A percentile compares a stretch with the other conserved stretches of the same genome.
These are phyloP conservation scores for Porites divaricata DNA, from an alignment of 92 coral and sea anemone species.

Conservation along the genomic window DNA sequence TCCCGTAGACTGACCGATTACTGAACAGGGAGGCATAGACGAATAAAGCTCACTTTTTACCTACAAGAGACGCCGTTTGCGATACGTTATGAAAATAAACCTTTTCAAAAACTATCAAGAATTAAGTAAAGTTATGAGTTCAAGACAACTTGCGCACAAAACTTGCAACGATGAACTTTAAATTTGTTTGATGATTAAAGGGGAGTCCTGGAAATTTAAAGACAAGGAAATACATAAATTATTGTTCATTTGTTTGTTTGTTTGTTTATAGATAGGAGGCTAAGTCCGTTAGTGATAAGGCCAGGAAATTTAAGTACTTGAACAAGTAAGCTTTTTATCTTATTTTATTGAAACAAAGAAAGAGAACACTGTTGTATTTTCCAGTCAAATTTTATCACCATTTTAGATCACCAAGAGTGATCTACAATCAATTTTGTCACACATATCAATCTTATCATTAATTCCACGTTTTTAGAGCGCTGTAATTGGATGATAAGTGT, in stretches of 20 bases:
- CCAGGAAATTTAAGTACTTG: slow-evolving; percentile 11
- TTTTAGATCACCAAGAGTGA: slow-evolving; percentile 1
- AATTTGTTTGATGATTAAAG: slow-evolving; percentile 1
- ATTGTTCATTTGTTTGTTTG: slow-evolving; percentile 53
- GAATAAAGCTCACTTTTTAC: slow-evolving; percentile 8
- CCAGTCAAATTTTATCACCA: background rate
- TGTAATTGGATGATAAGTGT: slow-evolving; percentile 60
- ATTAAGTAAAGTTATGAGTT: background rate
- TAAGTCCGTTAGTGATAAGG: slow-evolving; percentile 5
- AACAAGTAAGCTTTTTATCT: background rate
- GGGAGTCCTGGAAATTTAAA: slow-evolving; percentile 27
- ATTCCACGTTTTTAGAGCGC: slow-evolving; percentile 45
- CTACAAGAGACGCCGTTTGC: background rate
- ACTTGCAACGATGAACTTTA: background rate
- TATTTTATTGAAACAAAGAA: slow-evolving; percentile 4
- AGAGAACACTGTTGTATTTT: background rate
- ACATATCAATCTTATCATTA: slow-evolving; percentile 37
- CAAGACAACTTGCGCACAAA: background rate
- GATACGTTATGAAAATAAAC: background rate
- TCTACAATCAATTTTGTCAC: slow-evolving; percentile 23
- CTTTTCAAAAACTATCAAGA: too few species aligned
- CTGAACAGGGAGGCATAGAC: background rate
- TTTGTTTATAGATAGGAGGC: slow-evolving; percentile 42
- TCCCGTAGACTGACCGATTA: background rate
- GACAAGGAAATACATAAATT: slow-evolving; percentile 63